phyloP scores from a whole-genome alignment of 2,113 vertebrate genomes.

The Microtus pennsylvanicus region DNA sequence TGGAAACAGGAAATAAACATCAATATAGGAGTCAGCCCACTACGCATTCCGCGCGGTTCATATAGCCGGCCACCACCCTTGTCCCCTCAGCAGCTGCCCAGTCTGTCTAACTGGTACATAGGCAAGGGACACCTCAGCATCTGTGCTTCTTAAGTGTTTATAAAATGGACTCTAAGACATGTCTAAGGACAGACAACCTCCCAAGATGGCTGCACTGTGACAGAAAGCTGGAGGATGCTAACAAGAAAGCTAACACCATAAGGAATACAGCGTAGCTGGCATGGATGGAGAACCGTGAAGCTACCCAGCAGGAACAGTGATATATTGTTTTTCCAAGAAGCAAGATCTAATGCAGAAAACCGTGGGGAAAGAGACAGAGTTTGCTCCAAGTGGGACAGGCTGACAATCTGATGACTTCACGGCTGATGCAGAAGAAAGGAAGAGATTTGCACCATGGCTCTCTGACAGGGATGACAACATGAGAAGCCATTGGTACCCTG shows the following conservation, averaged over 20 bases:
- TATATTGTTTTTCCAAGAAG: neutral
- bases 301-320: no score
- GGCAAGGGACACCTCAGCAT: neutral
- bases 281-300: neutral
- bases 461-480: neutral
- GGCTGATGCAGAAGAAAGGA: no score
- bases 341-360: neutral
- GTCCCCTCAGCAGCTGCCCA: accelerated
- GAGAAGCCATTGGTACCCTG: neutral
- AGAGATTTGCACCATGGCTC: no score
- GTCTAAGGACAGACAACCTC: neutral
- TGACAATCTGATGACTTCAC: no score
- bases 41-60: neutral
- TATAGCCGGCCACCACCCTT: neutral
- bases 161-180: neutral
- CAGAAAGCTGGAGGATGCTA: neutral
- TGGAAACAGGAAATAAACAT: constrained; percentile 63
- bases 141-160: neutral
- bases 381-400: neutral
- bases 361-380: accelerated
- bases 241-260: neutral
- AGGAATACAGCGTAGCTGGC: neutral
- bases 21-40: neutral
- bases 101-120: accelerated
- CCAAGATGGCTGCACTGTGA: neutral